Evolutionary conservation across 2,113 vertebrate species (phyloP).

Genomic region (Mormoops blainvillei): DNA sequence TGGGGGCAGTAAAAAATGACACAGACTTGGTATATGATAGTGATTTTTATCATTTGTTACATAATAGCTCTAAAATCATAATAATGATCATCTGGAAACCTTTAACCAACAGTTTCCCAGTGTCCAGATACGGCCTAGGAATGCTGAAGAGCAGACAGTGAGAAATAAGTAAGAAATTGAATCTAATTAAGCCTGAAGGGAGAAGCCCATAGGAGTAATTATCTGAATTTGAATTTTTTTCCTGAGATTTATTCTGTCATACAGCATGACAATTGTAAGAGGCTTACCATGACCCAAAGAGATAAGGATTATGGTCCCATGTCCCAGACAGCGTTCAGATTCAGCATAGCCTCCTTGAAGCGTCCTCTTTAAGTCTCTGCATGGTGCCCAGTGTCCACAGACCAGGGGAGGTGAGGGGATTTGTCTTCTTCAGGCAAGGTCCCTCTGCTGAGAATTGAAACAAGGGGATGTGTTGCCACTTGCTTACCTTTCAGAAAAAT

Average conservation of each 20-base stretch:
- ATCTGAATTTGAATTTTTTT: neutral
- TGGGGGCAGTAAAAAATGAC: neutral
- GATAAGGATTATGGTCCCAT: neutral
- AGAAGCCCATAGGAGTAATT: neutral
- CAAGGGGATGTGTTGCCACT: neutral
- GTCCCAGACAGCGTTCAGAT: neutral
- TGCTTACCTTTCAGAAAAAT: conserved; percentile 19
- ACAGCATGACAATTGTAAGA: neutral
- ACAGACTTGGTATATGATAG: neutral
- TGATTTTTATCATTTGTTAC: conserved; percentile 7
- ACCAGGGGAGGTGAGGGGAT: neutral
- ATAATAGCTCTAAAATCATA: neutral
- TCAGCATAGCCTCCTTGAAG: neutral
- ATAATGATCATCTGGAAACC: neutral
- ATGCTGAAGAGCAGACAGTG: neutral
- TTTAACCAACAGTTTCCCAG: neutral
- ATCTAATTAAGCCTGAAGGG: neutral
- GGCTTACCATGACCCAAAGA: neutral
- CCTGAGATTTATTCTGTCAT: neutral
- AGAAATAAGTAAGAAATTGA: neutral
- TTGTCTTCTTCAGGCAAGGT: neutral
- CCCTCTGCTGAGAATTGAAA: neutral
- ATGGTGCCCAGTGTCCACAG: neutral
- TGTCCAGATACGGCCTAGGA: neutral
- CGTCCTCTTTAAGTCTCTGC: neutral